phyloP scores from a whole-genome alignment of 2,797 vertebrate genomes.

The Premnoplex brunnescens region DNA sequence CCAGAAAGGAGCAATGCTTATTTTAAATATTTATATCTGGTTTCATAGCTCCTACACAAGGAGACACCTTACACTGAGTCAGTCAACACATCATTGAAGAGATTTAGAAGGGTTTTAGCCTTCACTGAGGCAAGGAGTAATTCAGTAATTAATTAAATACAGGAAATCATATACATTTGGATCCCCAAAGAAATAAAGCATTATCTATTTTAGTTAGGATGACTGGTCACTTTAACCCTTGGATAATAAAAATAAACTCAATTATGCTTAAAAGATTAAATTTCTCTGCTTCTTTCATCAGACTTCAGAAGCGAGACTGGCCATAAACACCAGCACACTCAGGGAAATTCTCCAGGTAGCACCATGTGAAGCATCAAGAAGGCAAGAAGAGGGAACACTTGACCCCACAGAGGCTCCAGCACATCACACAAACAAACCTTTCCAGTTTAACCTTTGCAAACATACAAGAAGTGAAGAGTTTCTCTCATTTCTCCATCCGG shows the following conservation, averaged over 20 bases:
- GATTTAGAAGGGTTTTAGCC: not conserved
- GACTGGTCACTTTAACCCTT: not conserved
- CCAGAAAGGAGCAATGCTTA: not conserved
- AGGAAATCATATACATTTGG: not conserved
- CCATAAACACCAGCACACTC: not conserved
- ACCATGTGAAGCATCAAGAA: not conserved
- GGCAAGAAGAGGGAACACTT: not conserved
- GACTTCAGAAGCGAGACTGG: not conserved
- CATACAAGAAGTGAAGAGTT: not conserved
- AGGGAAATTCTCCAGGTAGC: not conserved
- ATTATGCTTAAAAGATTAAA: not conserved
- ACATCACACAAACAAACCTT: not conserved
- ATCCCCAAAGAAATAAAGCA: not conserved
- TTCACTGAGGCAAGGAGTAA: not conserved
- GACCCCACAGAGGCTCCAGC: not conserved
- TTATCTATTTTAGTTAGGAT: not conserved
- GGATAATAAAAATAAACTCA: not conserved
- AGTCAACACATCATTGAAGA: not conserved
- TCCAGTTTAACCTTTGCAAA: not conserved
- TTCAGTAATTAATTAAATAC: not conserved
- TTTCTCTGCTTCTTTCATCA: not conserved
- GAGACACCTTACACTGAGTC: not conserved
- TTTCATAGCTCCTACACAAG: not conserved
- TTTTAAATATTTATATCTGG: not conserved
- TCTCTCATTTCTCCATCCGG: not conserved